phyloP scores from a whole-genome alignment of 2,797 vertebrate genomes.

The Neosilurus hyrtlii region DNA sequence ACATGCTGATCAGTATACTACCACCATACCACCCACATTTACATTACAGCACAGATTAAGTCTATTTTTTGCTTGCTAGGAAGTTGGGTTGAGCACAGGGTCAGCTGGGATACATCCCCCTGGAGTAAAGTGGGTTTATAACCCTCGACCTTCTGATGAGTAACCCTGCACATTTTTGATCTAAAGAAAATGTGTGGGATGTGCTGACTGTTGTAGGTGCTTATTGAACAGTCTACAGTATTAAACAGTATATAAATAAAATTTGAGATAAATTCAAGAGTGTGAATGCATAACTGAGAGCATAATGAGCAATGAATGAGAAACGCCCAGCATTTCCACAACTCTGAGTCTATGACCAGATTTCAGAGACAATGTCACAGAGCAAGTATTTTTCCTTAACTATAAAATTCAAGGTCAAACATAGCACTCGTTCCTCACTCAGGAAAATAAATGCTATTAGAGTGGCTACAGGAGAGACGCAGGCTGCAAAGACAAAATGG shows the following conservation, averaged over 20 bases:
- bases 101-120: not conserved
- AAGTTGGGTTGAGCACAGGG: not conserved
- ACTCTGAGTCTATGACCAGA: not conserved
- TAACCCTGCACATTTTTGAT: not conserved
- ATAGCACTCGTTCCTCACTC: conserved; percentile 25
- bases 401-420: conserved; percentile 37
- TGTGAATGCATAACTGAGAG: not conserved
- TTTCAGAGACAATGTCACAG: conserved; percentile 35
- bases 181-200: too few relatives aligned
- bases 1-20: too few relatives aligned
- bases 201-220: too few relatives aligned
- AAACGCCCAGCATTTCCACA: not conserved
- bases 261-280: not conserved
- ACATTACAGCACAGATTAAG: not conserved
- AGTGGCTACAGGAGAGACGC: conserved; percentile 28
- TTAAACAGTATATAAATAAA: too few relatives aligned
- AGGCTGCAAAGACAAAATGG: conserved; percentile 53
- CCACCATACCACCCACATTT: not conserved
- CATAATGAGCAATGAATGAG: not conserved
- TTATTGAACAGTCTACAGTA: too few relatives aligned
- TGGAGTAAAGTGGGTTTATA: not conserved
- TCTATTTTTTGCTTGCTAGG: not conserved
- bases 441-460: not conserved
- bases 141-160: not conserved
- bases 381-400: conserved; percentile 33